Evolutionary conservation across 2,888 invertebrate species (phyloP), one percentile per base, ranked within the genome.

Genomic region (Masnerella sp.): DNA sequence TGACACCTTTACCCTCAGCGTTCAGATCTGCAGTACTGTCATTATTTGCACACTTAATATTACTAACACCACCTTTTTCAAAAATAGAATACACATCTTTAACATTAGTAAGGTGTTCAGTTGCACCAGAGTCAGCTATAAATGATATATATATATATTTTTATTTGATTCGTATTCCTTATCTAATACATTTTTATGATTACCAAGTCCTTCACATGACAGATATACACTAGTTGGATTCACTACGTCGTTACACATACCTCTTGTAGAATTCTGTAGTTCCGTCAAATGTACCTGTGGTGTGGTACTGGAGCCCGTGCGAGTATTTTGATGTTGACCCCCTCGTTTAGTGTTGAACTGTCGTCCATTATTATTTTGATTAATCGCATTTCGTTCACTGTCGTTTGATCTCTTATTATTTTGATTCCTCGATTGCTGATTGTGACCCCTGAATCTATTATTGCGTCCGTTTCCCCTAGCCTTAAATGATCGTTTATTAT

Each of bases 31-130:
- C 51, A 5, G 2, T 22, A 30, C 32, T 51, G 22, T 62, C 62
- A 5, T 49, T 51, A 12, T 62, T 62, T 5, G 62, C 62, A 42
- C 62, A 62, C 34, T 62, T 62, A 5, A 62, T 62, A 1, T 42
- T 3, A 20, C 14, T 28, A n/a, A 14, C 1, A 12, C 32, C 22
- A 2, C n/a, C n/a, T 5, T 40, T 28, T 7, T 51, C n/a, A 22
- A 40, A 62, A 7, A 14, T 9, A 9, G 15, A 2, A 22, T 11
- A 47, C 3, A 47, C 30, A 3, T 25, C n/a, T 47, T 14, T 30
- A 9, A 9, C 14, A 12, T 47, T 47, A 7, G 28, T 47, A 2
- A 47, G 30, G 22, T 47, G 45, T 9, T 47, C 45, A 28, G 30
- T 47, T 15, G 45, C 45, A 8, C 15, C 45, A 8, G 45, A 47